Evolutionary conservation across 1,140 invertebrate species (phyloP).

Genomic region (Melanaphis sacchari): DNA sequence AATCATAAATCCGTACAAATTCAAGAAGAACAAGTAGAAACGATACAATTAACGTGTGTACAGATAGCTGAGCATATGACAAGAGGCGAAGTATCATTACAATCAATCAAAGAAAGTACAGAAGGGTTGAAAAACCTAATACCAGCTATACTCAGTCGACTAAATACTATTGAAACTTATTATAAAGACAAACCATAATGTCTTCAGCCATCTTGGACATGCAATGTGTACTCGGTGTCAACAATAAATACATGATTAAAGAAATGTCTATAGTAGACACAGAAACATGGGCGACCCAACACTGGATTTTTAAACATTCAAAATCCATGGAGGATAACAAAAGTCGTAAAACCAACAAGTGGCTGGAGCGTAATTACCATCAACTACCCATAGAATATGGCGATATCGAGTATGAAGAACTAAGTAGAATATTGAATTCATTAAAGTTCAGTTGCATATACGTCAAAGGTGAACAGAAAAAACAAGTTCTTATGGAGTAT

Average conservation of each 20-base stretch:
- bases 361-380: neutral
- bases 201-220: neutral
- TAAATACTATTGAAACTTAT: neutral
- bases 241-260: neutral
- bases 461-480: no score
- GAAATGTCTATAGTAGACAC: no score
- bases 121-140: neutral
- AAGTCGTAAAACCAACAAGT: no score
- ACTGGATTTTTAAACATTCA: conserved; percentile 4
- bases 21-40: no score
- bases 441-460: no score
- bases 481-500: no score
- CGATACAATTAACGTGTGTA: no score
- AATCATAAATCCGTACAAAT: neutral
- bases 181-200: neutral
- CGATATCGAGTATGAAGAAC: neutral
- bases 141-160: no score
- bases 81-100: no score
- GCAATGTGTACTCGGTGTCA: neutral
- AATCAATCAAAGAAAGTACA: neutral
- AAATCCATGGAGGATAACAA: no score
- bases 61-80: no score
- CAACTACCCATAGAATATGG: neutral
- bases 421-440: neutral
- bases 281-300: no score